These are phyloP conservation scores for Gila robusta DNA, from an alignment of 2,797 vertebrate species.

Conservation along the genomic window DNA sequence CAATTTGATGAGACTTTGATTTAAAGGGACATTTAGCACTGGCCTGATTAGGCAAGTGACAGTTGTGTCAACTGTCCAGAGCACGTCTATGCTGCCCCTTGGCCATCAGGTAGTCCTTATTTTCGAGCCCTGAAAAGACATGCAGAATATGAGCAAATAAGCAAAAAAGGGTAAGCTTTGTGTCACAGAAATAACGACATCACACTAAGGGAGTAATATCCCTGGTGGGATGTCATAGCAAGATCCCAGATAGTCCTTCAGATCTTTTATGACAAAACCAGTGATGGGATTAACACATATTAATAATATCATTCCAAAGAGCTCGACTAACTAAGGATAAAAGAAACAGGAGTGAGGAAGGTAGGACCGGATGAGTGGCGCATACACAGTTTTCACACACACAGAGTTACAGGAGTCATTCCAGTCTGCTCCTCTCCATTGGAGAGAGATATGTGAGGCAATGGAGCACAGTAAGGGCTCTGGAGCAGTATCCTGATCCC, in stretches of 20 bases:
- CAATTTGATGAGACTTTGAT: too few species aligned
- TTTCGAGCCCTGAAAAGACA: background rate
- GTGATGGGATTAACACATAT: slow-evolving; percentile 19
- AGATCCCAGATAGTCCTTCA: background rate
- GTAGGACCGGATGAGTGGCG: background rate
- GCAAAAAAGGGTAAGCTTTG: background rate
- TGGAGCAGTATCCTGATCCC: slow-evolving; percentile 56
- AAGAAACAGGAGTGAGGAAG: background rate
- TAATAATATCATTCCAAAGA: slow-evolving; percentile 16
- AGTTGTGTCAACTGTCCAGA: too few species aligned
- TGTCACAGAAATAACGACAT: slow-evolving; percentile 11
- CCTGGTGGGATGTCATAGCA: slow-evolving; percentile 10
- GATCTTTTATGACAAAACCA: slow-evolving; percentile 14
- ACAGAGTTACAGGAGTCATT: slow-evolving; percentile 38
- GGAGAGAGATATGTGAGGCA: slow-evolving; percentile 62
- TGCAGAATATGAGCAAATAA: background rate
- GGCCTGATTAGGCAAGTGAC: too few species aligned
- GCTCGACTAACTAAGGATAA: slow-evolving; percentile 6
- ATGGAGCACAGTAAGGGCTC: slow-evolving; percentile 58
- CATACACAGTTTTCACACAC: background rate
- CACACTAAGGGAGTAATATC: slow-evolving; percentile 8
- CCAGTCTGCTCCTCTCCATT: slow-evolving; percentile 47
- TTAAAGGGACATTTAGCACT: too few species aligned
- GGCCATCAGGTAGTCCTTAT: too few species aligned
- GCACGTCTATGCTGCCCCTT: too few species aligned